phyloP scores from a whole-genome alignment of 2,888 invertebrate genomes.

The Ptychoptera contaminata region DNA sequence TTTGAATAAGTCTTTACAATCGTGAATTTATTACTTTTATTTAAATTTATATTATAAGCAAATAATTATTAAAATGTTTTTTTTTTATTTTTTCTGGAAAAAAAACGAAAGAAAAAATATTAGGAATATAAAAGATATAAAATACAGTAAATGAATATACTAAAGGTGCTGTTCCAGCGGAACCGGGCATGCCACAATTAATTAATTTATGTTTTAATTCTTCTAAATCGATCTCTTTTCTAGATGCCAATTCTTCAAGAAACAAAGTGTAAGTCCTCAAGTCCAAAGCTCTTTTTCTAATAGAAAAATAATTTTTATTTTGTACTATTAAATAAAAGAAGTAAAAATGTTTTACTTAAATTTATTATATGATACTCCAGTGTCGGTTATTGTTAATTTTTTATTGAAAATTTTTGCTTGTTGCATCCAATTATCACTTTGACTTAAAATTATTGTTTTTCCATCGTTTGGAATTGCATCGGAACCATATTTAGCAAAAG shows the following conservation, averaged over 20 bases:
- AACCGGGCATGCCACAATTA: slow-evolving; percentile 1
- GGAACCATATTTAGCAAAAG: slow-evolving; percentile 1
- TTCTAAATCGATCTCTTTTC: neutral
- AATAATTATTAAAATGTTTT: neutral
- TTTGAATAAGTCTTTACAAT: too few species aligned
- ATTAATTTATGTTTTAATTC: neutral
- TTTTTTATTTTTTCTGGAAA: neutral
- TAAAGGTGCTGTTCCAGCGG: too few species aligned
- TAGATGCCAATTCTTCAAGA: neutral
- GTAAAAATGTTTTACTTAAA: slow-evolving; percentile 1
- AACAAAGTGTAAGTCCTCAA: neutral
- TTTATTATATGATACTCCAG: neutral
- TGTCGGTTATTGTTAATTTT: slow-evolving; percentile 1
- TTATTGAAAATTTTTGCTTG: slow-evolving; percentile 3
- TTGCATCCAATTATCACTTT: slow-evolving; percentile 6
- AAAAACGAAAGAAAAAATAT: too few species aligned
- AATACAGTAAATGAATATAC: too few species aligned
- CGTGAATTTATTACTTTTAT: too few species aligned
- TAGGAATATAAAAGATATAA: too few species aligned
- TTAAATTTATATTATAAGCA: too few species aligned
- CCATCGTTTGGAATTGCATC: neutral
- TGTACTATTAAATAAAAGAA: neutral
- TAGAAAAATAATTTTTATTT: neutral
- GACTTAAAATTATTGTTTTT: slow-evolving; percentile 1
- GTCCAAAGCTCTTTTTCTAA: neutral